Conservation (phyloP, 2,888 invertebrate genomes). For the Tenodera sinensis region DNA sequence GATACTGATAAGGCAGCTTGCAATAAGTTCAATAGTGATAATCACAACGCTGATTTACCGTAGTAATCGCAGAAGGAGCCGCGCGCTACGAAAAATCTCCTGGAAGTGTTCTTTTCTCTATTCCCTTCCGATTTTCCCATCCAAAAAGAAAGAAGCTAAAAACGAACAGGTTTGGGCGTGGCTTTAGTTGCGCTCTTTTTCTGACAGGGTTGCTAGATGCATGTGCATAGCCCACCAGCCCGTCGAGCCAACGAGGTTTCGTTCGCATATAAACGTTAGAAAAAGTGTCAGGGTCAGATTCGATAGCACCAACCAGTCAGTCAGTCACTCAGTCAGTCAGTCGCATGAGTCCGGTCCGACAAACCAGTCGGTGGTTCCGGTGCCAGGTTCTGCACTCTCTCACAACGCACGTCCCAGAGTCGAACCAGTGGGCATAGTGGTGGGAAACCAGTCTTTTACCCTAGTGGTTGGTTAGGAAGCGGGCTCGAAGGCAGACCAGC, state of each 20-base stretch:
- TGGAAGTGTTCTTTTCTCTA: not conserved
- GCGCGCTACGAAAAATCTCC: not conserved
- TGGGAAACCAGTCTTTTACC: not conserved
- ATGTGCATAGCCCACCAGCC: not conserved
- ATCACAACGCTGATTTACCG: not conserved
- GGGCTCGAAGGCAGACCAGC: not conserved
- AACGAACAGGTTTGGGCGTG: slow-evolving; percentile 30
- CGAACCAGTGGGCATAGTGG: not conserved
- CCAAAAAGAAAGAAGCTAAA: not conserved
- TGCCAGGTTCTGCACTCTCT: not conserved
- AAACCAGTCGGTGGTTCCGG: not conserved
- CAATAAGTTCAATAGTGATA: not conserved
- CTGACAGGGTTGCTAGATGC: not conserved
- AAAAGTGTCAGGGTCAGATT: slow-evolving; percentile 28
- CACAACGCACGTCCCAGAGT: not conserved
- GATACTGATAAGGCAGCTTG: no score
- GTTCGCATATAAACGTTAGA: not conserved
- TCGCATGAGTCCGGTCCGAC: not conserved
- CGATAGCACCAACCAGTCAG: not conserved
- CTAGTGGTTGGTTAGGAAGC: not conserved
- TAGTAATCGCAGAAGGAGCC: not conserved
- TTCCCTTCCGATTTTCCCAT: not conserved
- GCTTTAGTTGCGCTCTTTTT: slow-evolving; percentile 7
- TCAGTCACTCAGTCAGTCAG: not conserved
- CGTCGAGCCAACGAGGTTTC: not conserved